Conservation (phyloP, 2,888 invertebrate genomes). For the Protonemura montana region DNA sequence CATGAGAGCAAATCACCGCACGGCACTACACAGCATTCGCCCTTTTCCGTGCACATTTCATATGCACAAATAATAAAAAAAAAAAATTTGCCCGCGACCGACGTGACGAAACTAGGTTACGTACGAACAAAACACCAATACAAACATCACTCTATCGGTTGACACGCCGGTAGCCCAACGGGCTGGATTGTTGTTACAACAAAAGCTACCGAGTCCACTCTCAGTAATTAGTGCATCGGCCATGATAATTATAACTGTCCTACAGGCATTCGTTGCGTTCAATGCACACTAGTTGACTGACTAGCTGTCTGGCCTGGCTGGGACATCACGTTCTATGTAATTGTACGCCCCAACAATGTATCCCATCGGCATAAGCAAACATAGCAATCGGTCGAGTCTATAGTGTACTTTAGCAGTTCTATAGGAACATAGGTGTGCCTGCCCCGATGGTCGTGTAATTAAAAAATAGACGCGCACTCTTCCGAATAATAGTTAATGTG, state of each 20-base stretch:
- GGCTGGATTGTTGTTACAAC: background rate
- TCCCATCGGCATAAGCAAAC: background rate
- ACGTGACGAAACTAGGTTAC: background rate
- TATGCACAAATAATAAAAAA: background rate
- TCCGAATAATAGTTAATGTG: background rate
- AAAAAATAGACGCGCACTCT: background rate
- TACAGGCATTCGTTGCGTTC: background rate
- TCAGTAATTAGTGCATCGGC: conserved; percentile 16
- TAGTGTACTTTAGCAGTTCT: background rate
- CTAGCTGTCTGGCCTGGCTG: too few species aligned
- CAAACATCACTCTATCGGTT: background rate
- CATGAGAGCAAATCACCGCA: background rate
- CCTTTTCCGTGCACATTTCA: background rate
- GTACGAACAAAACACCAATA: background rate
- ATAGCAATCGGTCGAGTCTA: background rate
- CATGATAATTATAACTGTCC: conserved; percentile 14
- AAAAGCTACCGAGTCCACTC: conserved; percentile 1
- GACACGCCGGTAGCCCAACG: background rate
- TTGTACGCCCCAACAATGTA: background rate
- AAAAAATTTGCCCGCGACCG: background rate
- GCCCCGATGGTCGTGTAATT: background rate
- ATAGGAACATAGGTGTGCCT: background rate
- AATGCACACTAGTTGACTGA: conserved; percentile 5
- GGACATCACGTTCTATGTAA: background rate
- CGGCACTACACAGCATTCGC: background rate